phyloP scores from a whole-genome alignment of 2,797 vertebrate genomes.

The Cuculus canorus region DNA sequence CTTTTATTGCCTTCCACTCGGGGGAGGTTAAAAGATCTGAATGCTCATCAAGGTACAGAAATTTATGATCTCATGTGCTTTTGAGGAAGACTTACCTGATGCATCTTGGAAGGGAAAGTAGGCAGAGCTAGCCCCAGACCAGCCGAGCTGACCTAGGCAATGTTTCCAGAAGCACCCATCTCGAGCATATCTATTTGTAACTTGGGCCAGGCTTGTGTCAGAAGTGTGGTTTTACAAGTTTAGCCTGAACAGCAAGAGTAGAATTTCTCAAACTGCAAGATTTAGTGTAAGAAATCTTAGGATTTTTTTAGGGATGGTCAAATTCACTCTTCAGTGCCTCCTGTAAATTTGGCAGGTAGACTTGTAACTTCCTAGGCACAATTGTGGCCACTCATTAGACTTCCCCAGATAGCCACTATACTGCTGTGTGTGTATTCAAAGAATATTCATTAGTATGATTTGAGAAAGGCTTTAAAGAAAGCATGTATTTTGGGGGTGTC shows the following conservation, averaged over 20 bases:
- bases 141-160: neutral
- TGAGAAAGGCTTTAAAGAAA: neutral
- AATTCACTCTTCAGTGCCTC: neutral
- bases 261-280: neutral
- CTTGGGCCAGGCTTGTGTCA: neutral
- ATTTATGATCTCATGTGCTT: neutral
- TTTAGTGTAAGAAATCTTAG: neutral
- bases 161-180: neutral
- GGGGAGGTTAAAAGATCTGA: neutral
- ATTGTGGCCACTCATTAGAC: neutral
- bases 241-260: neutral
- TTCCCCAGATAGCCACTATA: neutral
- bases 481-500: rapidly evolving
- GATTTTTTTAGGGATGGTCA: neutral
- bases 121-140: neutral
- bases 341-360: neutral
- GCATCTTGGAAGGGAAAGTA: neutral
- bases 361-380: neutral
- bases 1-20: conserved; percentile 15
- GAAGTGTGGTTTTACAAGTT: neutral
- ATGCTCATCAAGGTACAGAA: neutral
- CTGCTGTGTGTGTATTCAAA: neutral
- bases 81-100: neutral
- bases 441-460: neutral
- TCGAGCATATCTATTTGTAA: neutral